These are phyloP conservation scores for Karalla daura DNA, from an alignment of 2,797 vertebrate species.

Conservation along the genomic window DNA sequence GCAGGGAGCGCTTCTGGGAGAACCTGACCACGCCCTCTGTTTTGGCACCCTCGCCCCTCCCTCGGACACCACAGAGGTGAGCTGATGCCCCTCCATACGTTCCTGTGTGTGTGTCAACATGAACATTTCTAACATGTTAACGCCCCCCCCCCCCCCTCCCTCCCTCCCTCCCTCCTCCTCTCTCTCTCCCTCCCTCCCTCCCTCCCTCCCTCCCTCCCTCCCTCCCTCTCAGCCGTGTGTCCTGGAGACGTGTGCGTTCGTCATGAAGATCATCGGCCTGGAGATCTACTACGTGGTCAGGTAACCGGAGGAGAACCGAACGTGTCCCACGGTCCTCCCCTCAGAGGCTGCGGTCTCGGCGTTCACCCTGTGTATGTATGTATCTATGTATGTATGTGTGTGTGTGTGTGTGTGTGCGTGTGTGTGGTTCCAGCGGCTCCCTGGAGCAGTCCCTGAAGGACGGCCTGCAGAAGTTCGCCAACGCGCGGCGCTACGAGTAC, in stretches of 20 bases:
- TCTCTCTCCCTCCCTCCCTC: no score
- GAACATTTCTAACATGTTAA: no score
- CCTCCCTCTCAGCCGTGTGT: conserved; percentile 91
- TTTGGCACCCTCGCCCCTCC: conserved; percentile 89
- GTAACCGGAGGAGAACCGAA: no score
- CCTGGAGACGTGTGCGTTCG: conserved; percentile 96
- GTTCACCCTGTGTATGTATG: no score
- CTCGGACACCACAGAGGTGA: conserved; percentile 96
- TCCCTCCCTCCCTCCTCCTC: no score
- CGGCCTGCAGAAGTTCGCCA: conserved; percentile 90
- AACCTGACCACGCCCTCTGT: conserved; percentile 95
- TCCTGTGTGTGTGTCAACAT: not conserved
- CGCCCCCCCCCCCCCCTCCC: no score
- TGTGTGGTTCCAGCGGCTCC: conserved; percentile 84
- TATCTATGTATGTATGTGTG: no score
- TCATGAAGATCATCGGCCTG: conserved; percentile 97
- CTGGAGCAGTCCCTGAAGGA: conserved; percentile 94
- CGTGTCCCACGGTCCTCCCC: no score
- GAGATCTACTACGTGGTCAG: conserved; percentile 97
- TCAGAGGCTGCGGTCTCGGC: no score
- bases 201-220: no score
- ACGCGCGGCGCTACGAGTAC: conserved; percentile 91
- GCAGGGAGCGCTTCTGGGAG: conserved; percentile 96
- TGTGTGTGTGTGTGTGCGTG: not conserved
- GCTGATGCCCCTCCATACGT: no score